These are phyloP conservation scores for Oxycera nigricornis DNA, from an alignment of 2,888 invertebrate species.

Conservation along the genomic window DNA sequence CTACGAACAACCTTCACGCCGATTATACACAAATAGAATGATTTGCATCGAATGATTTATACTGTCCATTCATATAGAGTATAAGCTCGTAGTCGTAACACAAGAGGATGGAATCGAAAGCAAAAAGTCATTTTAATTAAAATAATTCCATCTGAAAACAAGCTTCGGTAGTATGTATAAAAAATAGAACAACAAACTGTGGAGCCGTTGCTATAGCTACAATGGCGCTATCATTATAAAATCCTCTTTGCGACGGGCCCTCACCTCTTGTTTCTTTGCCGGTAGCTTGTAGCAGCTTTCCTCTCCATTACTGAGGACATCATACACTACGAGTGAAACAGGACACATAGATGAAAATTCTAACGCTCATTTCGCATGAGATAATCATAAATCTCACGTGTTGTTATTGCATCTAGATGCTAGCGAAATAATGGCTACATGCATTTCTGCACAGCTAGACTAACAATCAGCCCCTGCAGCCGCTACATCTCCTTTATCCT, in stretches of 20 bases:
- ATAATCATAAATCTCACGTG: slow-evolving; percentile 39
- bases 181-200: not conserved
- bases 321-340: slow-evolving; percentile 10
- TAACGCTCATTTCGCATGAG: slow-evolving; percentile 38
- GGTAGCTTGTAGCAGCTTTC: not conserved
- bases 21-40: not conserved
- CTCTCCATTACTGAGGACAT: slow-evolving; percentile 18
- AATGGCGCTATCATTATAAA: slow-evolving; percentile 20
- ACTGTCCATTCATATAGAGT: too few species aligned
- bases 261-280: not conserved
- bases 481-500: not conserved
- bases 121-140: slow-evolving; percentile 39
- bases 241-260: not conserved
- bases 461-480: not conserved
- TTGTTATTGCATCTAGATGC: slow-evolving; percentile 21
- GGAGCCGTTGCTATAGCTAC: not conserved
- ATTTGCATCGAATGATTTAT: too few species aligned
- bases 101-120: slow-evolving; percentile 28
- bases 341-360: not conserved
- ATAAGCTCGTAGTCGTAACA: not conserved
- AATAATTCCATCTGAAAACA: slow-evolving; percentile 38
- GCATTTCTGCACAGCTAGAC: slow-evolving; percentile 1
- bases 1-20: not conserved
- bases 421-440: slow-evolving; percentile 27
- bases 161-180: not conserved